These are phyloP conservation scores for Petroica traversi DNA, from an alignment of 2,113 vertebrate genomes.

Conservation along the genomic window DNA sequence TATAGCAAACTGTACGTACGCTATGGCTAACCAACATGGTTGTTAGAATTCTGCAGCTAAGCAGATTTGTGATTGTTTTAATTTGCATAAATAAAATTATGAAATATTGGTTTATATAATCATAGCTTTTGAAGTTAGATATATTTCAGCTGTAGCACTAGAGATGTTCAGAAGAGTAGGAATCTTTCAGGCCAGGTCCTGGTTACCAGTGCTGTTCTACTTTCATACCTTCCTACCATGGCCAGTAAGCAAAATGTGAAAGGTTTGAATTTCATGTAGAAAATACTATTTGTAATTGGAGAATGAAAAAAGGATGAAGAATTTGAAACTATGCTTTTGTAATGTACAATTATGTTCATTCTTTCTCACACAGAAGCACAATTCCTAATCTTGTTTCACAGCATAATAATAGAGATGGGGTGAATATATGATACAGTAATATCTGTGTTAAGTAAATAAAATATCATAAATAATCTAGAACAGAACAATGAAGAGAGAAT, in stretches of 20 bases:
- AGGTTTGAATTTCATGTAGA: neutral
- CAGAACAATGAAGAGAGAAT: neutral
- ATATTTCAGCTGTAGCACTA: neutral
- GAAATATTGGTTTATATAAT: neutral
- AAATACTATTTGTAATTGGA: neutral
- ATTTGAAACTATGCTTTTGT: neutral
- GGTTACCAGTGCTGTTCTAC: neutral
- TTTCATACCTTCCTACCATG: neutral
- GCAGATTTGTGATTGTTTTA: neutral
- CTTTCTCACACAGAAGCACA: neutral
- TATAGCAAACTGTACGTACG: neutral
- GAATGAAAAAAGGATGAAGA: neutral
- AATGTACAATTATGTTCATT: accelerated
- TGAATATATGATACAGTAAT: neutral
- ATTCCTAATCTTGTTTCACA: neutral
- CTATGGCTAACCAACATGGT: neutral
- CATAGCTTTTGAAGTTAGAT: neutral
- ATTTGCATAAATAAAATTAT: neutral
- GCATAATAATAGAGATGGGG: neutral
- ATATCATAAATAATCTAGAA: neutral
- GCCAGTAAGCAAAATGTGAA: neutral
- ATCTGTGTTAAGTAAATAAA: neutral
- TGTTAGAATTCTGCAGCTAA: neutral
- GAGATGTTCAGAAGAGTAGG: neutral
- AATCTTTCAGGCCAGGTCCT: neutral